Conservation (phyloP, 1,140 invertebrate genomes). For the Helicoverpa zea region DNA sequence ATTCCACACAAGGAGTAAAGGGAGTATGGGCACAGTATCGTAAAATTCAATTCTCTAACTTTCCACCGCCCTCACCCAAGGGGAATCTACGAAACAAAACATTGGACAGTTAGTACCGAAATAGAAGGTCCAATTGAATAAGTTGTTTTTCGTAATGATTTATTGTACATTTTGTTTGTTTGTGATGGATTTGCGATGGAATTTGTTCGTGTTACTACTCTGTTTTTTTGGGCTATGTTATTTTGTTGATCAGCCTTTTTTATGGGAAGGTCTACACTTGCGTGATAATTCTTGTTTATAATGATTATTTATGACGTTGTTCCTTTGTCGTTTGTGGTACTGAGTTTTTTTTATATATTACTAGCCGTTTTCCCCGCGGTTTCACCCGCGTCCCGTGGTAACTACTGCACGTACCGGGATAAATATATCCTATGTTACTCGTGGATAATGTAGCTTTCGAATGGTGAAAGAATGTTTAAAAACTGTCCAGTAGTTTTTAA, state of each 20-base stretch:
- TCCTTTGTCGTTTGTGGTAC: too few species aligned
- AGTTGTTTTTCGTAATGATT: conserved; percentile 37
- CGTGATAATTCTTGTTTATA: too few species aligned
- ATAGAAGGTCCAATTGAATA: conserved; percentile 28
- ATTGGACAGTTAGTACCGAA: conserved; percentile 35
- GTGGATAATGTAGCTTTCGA: too few species aligned
- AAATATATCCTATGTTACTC: too few species aligned
- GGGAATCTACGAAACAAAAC: conserved; percentile 41
- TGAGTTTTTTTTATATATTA: too few species aligned
- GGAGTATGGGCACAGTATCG: conserved; percentile 46
- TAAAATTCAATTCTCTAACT: conserved; percentile 55
- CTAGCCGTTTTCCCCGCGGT: too few species aligned
- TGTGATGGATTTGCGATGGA: not conserved
- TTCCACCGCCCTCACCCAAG: conserved; percentile 15
- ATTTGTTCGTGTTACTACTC: not conserved
- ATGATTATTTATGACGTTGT: too few species aligned
- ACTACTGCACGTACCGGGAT: too few species aligned
- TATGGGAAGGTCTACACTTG: too few species aligned
- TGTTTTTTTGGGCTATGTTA: not conserved
- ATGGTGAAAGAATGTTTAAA: too few species aligned
- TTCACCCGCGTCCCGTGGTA: too few species aligned
- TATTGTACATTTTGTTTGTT: conserved; percentile 23
- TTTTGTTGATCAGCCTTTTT: not conserved
- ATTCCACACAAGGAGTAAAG: conserved; percentile 16
- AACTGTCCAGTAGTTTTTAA: too few species aligned